Base-by-base conservation (phyloP, 2,113 vertebrate genomes). In the Patagioenas fasciata region DNA sequence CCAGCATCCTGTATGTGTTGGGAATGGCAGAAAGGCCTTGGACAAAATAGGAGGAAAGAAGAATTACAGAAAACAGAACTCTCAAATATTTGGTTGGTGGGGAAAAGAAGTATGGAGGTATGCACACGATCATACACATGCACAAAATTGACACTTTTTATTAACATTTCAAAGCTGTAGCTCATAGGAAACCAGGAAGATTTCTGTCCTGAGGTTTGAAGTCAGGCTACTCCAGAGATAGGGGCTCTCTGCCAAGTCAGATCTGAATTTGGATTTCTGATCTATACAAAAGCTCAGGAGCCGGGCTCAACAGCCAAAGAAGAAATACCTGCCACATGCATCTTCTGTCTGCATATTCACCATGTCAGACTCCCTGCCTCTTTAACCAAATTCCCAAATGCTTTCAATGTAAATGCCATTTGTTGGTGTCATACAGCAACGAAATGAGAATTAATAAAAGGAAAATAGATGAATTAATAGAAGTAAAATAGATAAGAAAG, bases 81-180 rank as follows among this genome's bases (percentile, higher is more conserved):
- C 38, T 71, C 60, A 74, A 80, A 47, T 60, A 62, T 10, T 56
- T 80, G 12, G 24, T 15, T 18, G 25, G 13, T 42, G 31, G 26
- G 9, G 10, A 24, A 48, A 72, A 16, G 31, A 83, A 54, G n/a
- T 18, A 51, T 8, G 29, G 31, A 67, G 26, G 29, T 71, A 54
- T 48, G 56, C 56, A 72, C 38, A 72, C 15, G 19, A 42, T 61
- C 50, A 62, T 62, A 80, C 25, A 60, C 88, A 89, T 29, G 57
- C 54, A 74, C 10, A 77, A 16, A 89, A 84, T 87, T 80, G 87
- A 42, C 87, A 60, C 0, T 4, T 66, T 25, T 34, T 28, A 42
- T 40, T 60, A 74, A 60, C 31, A 69, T 79, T 92, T 92, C 73
- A 72, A 91, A 94, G 80, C 19, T 74, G 42, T 66, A 85, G 51